phyloP scores from a whole-genome alignment of 2,113 vertebrate genomes.

The Phaethon lepturus region DNA sequence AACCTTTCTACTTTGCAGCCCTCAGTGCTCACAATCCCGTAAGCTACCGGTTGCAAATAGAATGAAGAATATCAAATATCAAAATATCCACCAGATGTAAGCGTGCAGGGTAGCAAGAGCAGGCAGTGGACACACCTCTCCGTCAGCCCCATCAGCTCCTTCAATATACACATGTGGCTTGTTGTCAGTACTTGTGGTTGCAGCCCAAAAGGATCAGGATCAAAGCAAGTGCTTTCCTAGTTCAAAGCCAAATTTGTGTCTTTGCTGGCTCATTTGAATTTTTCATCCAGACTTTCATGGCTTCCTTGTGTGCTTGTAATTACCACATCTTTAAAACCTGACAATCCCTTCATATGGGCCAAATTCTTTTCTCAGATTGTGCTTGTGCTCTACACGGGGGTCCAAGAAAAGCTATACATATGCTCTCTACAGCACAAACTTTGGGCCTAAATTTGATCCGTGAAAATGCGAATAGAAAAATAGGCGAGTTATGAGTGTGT shows the following conservation, averaged over 20 bases:
- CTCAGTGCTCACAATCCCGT: background rate
- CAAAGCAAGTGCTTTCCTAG: slow-evolving; percentile 66
- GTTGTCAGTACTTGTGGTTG: slow-evolving; percentile 64
- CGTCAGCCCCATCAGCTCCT: slow-evolving; percentile 15
- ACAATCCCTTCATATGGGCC: slow-evolving; percentile 66
- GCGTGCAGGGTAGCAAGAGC: background rate
- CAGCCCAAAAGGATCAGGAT: slow-evolving; percentile 69
- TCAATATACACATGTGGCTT: slow-evolving; percentile 50
- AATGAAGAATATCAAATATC: background rate
- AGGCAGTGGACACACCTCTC: slow-evolving; percentile 19
- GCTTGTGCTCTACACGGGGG: slow-evolving; percentile 32
- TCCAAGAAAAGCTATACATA: slow-evolving; percentile 64
- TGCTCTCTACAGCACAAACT: slow-evolving; percentile 48
- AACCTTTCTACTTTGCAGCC: background rate
- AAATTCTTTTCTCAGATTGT: slow-evolving; percentile 56
- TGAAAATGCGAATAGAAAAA: slow-evolving; percentile 38
- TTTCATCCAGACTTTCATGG: slow-evolving; percentile 64
- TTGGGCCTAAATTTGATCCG: slow-evolving; percentile 50
- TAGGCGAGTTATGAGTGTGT: background rate
- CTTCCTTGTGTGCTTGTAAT: slow-evolving; percentile 69
- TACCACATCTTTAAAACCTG: slow-evolving; percentile 71
- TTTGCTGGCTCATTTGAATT: slow-evolving; percentile 69
- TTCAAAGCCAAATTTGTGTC: slow-evolving; percentile 74
- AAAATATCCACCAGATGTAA: background rate
- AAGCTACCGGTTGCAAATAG: background rate